Conservation (phyloP, 53 echinoderm and acorn worm species). For the Antedon mediterranea region DNA sequence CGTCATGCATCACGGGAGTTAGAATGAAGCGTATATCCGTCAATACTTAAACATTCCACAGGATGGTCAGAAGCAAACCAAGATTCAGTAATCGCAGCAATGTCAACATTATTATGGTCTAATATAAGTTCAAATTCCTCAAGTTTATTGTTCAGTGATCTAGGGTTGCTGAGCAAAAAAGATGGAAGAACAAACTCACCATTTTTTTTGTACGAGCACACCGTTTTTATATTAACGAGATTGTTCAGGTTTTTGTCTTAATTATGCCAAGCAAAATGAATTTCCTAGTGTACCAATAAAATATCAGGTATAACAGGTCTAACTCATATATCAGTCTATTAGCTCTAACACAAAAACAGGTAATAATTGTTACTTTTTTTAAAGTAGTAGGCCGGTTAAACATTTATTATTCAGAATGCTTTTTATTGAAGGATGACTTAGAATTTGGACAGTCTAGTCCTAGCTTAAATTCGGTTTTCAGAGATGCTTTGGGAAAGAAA, state of each 20-base stretch:
- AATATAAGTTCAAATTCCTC: not conserved
- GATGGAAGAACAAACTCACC: not conserved
- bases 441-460: no score
- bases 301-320: no score
- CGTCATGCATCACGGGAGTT: not conserved
- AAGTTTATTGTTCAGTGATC: not conserved
- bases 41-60: not conserved
- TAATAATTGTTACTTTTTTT: no score
- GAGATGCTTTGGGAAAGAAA: no score
- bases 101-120: slow-evolving; percentile 6
- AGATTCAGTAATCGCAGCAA: slow-evolving; percentile 10
- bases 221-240: not conserved
- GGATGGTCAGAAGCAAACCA: not conserved
- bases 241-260: not conserved
- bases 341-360: no score
- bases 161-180: not conserved
- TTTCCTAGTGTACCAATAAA: no score
- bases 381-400: no score
- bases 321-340: no score
- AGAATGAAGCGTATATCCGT: slow-evolving; percentile 1
- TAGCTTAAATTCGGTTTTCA: no score
- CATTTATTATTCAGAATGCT: no score
- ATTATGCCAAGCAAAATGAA: no score
- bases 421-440: no score
- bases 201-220: not conserved